phyloP scores from a whole-genome alignment of 2,113 vertebrate species.

The Vulpes ferrilata region DNA sequence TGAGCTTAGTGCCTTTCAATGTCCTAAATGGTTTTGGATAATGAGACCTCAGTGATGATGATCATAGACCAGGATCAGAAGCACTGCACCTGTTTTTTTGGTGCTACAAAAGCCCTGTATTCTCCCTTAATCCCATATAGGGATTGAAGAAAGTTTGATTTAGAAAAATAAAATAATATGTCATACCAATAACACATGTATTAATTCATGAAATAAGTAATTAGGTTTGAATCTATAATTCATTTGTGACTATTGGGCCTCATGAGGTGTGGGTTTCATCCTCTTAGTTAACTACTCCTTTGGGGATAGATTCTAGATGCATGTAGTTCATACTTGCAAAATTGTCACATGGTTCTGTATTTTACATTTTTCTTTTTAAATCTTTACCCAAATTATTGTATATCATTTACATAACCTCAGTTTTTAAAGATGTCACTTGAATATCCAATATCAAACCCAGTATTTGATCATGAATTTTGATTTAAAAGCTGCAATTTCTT shows the following conservation, averaged over 20 bases:
- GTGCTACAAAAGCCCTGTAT: not conserved
- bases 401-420: constrained; percentile 58
- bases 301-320: not conserved
- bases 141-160: not conserved
- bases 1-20: not conserved
- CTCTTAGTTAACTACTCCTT: not conserved
- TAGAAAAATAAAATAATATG: not conserved
- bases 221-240: not conserved
- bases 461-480: constrained; percentile 70
- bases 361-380: constrained; percentile 57
- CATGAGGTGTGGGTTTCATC: not conserved
- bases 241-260: not conserved
- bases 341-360: constrained; percentile 74
- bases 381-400: constrained; percentile 54
- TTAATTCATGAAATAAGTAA: not conserved
- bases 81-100: not conserved
- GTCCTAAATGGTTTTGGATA: not conserved
- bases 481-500: constrained; percentile 75
- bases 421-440: constrained; percentile 72
- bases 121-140: not conserved
- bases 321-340: constrained; percentile 70
- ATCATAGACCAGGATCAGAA: not conserved
- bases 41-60: not conserved
- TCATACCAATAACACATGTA: not conserved
- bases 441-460: constrained; percentile 67